phyloP scores from a whole-genome alignment of 2,797 vertebrate species.

The Ispidina lecontei region DNA sequence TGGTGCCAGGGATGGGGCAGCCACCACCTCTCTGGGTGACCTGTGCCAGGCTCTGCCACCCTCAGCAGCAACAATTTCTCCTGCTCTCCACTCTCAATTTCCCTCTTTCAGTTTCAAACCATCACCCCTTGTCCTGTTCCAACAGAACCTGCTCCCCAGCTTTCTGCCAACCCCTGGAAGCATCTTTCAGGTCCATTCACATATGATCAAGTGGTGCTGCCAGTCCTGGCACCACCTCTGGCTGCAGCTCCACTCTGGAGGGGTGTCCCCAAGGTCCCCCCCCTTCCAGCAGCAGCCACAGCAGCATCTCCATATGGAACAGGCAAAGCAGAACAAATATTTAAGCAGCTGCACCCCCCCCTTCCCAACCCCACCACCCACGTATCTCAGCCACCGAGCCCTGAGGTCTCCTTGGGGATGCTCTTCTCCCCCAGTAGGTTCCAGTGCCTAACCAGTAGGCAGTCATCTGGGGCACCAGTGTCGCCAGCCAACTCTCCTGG shows the following conservation, averaged over 20 bases:
- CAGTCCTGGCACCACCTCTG: not conserved
- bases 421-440: not conserved
- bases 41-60: no score
- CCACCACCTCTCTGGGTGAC: no score
- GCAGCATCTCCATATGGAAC: fast-evolving
- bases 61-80: no score
- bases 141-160: no score
- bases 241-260: no score
- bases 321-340: fast-evolving
- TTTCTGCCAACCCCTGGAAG: no score
- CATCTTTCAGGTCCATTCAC: no score
- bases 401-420: not conserved
- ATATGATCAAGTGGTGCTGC: not conserved
- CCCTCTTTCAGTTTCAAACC: no score
- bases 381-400: fast-evolving
- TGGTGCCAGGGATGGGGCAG: no score
- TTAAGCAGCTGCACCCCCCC: not conserved
- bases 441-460: not conserved
- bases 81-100: no score
- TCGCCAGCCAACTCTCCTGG: fast-evolving
- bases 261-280: no score
- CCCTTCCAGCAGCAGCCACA: not conserved
- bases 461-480: fast-evolving
- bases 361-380: fast-evolving
- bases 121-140: no score